Evolutionary conservation across 1,140 invertebrate genomes (phyloP).

Genomic region (Scaptomyza hsui): DNA sequence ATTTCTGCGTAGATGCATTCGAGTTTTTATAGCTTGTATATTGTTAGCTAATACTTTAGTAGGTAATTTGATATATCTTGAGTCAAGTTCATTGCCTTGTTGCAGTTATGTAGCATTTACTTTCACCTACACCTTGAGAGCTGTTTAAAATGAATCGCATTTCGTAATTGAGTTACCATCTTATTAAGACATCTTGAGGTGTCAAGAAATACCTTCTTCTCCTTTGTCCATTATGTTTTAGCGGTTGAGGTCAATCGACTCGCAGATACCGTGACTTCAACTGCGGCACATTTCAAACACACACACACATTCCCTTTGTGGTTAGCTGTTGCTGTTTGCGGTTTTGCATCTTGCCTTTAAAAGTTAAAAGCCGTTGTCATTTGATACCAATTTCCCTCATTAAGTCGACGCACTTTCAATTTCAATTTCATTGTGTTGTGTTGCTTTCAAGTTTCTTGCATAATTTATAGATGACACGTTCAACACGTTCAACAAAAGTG

Average conservation of each 20-base stretch:
- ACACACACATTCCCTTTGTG: neutral
- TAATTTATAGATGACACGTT: constrained; percentile 43
- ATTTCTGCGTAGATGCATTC: constrained; percentile 29
- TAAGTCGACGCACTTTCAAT: constrained; percentile 62
- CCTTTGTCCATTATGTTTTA: neutral
- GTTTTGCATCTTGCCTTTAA: constrained; percentile 2
- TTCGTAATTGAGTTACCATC: too few species aligned
- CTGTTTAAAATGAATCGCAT: too few species aligned
- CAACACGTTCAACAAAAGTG: constrained; percentile 1
- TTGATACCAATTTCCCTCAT: constrained; percentile 49
- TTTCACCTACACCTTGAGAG: constrained; percentile 47
- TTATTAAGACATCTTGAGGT: too few species aligned
- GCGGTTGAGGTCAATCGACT: constrained; percentile 12
- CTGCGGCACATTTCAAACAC: constrained; percentile 39
- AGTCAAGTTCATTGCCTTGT: constrained; percentile 64
- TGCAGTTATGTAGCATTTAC: constrained; percentile 55
- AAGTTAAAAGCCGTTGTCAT: constrained; percentile 43
- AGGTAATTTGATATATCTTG: constrained; percentile 52
- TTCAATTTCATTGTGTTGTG: constrained; percentile 40
- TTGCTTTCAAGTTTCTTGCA: constrained; percentile 44
- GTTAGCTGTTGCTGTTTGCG: too few species aligned
- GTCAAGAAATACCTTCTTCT: neutral
- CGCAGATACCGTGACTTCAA: constrained; percentile 8
- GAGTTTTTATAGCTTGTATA: constrained; percentile 56
- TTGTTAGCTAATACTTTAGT: too few species aligned